These are phyloP conservation scores for Smutsia gigantea DNA, from an alignment of 2,797 vertebrate species.

Conservation along the genomic window DNA sequence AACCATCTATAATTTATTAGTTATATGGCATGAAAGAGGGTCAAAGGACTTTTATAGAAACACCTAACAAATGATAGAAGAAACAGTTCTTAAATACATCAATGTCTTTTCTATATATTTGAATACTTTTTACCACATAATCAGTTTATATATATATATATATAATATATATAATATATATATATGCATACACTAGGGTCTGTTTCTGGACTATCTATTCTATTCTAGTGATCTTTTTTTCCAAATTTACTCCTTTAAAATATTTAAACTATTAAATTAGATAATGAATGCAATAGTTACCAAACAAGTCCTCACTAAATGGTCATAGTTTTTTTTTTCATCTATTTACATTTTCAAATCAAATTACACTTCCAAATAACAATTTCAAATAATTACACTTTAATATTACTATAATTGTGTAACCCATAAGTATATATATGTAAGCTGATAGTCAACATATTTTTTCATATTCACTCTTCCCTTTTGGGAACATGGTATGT, in stretches of 20 bases:
- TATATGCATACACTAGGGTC: not conserved
- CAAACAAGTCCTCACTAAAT: not conserved
- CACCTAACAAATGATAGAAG: not conserved
- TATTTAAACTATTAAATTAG: not conserved
- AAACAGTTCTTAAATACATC: not conserved
- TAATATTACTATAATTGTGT: not conserved
- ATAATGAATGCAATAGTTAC: not conserved
- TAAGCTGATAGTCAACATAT: not conserved
- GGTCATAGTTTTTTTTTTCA: not conserved
- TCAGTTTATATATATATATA: not conserved
- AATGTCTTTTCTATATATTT: not conserved
- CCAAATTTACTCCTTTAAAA: not conserved
- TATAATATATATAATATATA: too few relatives aligned
- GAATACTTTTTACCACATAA: not conserved
- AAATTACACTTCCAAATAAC: not conserved
- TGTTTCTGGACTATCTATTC: not conserved
- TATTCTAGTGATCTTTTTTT: not conserved
- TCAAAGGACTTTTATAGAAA: not conserved
- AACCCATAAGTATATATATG: not conserved
- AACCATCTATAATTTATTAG: not conserved
- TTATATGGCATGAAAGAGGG: not conserved
- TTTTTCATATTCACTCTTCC: not conserved
- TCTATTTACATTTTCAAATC: not conserved
- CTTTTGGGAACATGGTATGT: not conserved
- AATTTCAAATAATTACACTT: not conserved